Percentiles rank a stretch among this genome's conserved stretches.
Evolutionary conservation across 2,797 vertebrate species (phyloP).

Genomic region (Amblyopsis hoosieri): DNA sequence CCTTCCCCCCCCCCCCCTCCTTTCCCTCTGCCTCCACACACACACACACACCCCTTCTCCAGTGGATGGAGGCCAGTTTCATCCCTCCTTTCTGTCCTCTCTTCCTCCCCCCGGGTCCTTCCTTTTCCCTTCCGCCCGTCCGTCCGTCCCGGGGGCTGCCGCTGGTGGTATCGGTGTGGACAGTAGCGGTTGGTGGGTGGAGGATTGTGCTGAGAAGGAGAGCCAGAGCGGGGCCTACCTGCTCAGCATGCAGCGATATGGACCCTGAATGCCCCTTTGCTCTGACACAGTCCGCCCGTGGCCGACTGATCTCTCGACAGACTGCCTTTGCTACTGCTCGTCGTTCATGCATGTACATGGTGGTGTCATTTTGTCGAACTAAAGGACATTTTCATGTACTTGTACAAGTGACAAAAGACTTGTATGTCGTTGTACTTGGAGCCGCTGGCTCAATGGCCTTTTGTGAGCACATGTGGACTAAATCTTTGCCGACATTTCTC

Average conservation of each 20-base stretch:
- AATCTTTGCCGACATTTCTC: constrained; percentile 51
- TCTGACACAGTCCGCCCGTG: constrained; percentile 67
- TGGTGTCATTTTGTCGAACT: constrained; percentile 80
- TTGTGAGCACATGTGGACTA: constrained; percentile 68
- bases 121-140: constrained; percentile 65
- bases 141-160: constrained; percentile 68
- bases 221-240: constrained; percentile 77
- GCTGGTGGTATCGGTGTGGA: constrained; percentile 74
- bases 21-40: constrained; percentile 74
- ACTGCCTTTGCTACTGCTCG: constrained; percentile 80
- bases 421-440: constrained; percentile 66
- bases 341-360: constrained; percentile 84
- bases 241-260: constrained; percentile 78
- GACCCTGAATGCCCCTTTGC: constrained; percentile 76
- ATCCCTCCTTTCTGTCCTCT: constrained; percentile 82
- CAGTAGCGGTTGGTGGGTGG: constrained; percentile 84
- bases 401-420: constrained; percentile 82
- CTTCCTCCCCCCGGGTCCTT: constrained; percentile 69
- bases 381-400: constrained; percentile 80
- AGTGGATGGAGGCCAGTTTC: constrained; percentile 80
- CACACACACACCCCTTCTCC: constrained; percentile 71
- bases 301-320: constrained; percentile 70
- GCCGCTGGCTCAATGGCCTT: constrained; percentile 71
- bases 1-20: constrained; percentile 42
- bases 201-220: constrained; percentile 80